A percentile compares a stretch with the other conserved stretches of the same genome.
Conservation (phyloP, 2,113 vertebrate genomes). For the Fulmarus glacialis region DNA sequence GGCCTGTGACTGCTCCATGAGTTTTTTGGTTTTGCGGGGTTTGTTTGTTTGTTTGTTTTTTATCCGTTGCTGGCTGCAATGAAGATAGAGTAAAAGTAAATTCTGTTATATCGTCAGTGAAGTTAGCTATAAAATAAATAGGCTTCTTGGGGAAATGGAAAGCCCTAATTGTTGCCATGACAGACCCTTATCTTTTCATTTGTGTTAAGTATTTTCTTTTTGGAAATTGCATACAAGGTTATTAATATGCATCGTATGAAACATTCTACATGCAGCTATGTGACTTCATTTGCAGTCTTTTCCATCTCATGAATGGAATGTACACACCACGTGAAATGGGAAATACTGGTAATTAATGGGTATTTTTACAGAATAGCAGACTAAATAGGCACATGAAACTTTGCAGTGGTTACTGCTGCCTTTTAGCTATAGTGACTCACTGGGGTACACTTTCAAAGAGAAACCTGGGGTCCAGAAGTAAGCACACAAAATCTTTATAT, state of each 20-base stretch:
- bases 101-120: neutral
- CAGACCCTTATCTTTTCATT: neutral
- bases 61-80: neutral
- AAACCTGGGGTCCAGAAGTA: slow-evolving; percentile 3
- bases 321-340: neutral
- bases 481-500: neutral
- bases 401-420: slow-evolving; percentile 26
- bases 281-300: neutral
- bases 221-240: neutral
- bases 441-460: neutral
- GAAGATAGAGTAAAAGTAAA: neutral
- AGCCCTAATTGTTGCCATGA: neutral
- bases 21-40: too few species aligned
- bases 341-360: neutral
- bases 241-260: neutral
- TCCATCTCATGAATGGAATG: neutral
- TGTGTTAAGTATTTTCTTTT: neutral
- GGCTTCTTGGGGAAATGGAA: neutral
- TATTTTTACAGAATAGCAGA: slow-evolving; percentile 21
- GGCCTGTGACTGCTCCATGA: neutral
- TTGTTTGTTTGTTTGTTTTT: neutral
- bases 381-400: slow-evolving; percentile 32
- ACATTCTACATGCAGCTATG: neutral
- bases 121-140: neutral
- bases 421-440: slow-evolving; percentile 29